phyloP scores from a whole-genome alignment of 2,888 invertebrate species.

The Dyspetes luteomarginatus region DNA sequence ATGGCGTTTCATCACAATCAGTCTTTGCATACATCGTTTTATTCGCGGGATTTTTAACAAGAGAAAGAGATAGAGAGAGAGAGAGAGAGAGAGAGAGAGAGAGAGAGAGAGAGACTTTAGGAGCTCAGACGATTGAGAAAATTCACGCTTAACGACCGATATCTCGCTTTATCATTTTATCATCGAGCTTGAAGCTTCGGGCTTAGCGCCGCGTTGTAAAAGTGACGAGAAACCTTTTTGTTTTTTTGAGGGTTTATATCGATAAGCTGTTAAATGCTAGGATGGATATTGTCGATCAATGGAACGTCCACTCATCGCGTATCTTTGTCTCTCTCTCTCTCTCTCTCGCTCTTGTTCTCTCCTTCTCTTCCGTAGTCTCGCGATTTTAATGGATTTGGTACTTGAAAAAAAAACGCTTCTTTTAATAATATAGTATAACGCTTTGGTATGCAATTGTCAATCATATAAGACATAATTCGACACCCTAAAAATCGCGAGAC shows the following conservation, averaged over 20 bases:
- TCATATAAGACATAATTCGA: slow-evolving; percentile 38
- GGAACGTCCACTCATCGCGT: neutral
- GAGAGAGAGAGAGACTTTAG: slow-evolving; percentile 3
- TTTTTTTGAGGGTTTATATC: neutral
- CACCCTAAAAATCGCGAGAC: slow-evolving; percentile 53
- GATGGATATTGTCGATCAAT: neutral
- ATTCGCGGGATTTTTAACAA: slow-evolving; percentile 22
- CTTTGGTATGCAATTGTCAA: slow-evolving; percentile 62
- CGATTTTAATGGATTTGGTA: slow-evolving; percentile 60
- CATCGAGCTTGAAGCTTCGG: too few relatives aligned
- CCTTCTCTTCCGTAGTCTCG: slow-evolving; percentile 31
- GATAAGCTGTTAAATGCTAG: neutral
- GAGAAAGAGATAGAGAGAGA: too few relatives aligned
- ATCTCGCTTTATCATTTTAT: neutral
- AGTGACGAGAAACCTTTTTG: too few relatives aligned
- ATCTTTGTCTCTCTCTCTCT: neutral
- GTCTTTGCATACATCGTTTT: slow-evolving; percentile 43
- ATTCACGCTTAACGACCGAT: neutral
- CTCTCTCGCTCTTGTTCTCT: slow-evolving; percentile 8
- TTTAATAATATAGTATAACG: slow-evolving; percentile 54
- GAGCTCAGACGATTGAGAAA: neutral
- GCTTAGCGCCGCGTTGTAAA: too few relatives aligned
- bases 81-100: neutral
- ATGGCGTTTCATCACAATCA: slow-evolving; percentile 34
- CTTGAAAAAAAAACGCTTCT: slow-evolving; percentile 41